phyloP scores from a whole-genome alignment of 2,113 vertebrate genomes.

The Lagenorhynchus albirostris region DNA sequence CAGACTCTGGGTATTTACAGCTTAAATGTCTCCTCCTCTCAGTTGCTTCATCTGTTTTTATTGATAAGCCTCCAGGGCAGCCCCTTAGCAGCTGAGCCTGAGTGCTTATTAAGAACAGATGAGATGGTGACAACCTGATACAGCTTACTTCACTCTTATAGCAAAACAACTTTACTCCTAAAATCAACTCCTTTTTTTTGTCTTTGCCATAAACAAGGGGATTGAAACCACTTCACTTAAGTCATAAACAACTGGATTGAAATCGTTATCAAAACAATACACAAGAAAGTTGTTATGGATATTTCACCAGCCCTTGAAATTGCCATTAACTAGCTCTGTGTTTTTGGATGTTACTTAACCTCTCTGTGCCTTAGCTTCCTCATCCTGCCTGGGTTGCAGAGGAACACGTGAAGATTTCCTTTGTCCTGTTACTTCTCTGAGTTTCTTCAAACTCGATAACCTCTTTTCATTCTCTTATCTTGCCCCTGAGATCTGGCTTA shows the following conservation, averaged over 20 bases:
- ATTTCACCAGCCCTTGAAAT: neutral
- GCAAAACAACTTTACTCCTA: neutral
- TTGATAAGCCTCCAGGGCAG: neutral
- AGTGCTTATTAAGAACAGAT: neutral
- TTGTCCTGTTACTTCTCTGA: neutral
- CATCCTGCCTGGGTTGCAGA: rapidly evolving
- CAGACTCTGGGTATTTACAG: neutral
- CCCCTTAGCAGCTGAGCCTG: neutral
- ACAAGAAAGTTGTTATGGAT: neutral
- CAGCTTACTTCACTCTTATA: neutral
- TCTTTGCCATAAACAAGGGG: neutral
- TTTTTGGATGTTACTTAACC: neutral
- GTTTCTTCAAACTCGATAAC: neutral
- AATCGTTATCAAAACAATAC: neutral
- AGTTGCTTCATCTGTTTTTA: neutral
- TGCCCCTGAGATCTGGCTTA: neutral
- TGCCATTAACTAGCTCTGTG: neutral
- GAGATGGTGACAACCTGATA: neutral
- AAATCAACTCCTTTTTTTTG: neutral
- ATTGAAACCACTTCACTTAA: neutral
- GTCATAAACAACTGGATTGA: neutral
- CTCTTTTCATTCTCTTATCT: neutral
- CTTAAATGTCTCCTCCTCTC: neutral
- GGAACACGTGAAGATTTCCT: neutral
- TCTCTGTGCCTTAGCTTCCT: neutral